Evolutionary conservation across 35 echinoderm and acorn worm species (phyloP).

Genomic region (Ophiothrix spiculata): DNA sequence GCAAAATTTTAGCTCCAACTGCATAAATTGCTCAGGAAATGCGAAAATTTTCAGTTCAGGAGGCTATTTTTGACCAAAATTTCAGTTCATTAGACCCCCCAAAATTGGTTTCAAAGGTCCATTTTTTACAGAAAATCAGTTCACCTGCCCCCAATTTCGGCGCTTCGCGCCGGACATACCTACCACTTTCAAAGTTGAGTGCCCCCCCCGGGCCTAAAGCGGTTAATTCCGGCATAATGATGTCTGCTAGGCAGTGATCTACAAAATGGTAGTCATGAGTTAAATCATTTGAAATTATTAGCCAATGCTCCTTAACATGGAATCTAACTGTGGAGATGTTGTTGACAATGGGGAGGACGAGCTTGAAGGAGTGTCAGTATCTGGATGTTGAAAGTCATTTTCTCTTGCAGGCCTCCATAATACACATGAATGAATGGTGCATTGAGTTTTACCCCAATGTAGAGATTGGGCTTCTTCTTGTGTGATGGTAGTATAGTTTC

Average conservation of each 20-base stretch:
- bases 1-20: no score
- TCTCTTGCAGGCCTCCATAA: background rate
- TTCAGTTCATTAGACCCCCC: no score
- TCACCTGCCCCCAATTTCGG: no score
- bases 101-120: no score
- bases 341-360: background rate
- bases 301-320: constrained; percentile 22
- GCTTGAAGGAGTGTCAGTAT: constrained; percentile 1
- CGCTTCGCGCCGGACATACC: no score
- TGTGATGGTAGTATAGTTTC: background rate
- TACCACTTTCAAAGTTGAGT: no score
- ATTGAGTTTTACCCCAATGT: constrained; percentile 15
- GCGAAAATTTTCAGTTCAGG: no score
- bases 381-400: background rate
- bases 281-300: constrained; percentile 4
- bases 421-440: constrained; percentile 14
- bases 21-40: no score
- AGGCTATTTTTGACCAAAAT: no score
- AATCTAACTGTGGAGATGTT: constrained; percentile 5
- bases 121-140: no score
- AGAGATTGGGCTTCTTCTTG: constrained; percentile 7
- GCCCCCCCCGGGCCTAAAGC: no score
- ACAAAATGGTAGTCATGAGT: constrained; percentile 19
- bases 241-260: constrained; percentile 9
- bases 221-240: constrained; percentile 3